phyloP scores from a whole-genome alignment of 2,113 vertebrate species.

The Cinclus cinclus region DNA sequence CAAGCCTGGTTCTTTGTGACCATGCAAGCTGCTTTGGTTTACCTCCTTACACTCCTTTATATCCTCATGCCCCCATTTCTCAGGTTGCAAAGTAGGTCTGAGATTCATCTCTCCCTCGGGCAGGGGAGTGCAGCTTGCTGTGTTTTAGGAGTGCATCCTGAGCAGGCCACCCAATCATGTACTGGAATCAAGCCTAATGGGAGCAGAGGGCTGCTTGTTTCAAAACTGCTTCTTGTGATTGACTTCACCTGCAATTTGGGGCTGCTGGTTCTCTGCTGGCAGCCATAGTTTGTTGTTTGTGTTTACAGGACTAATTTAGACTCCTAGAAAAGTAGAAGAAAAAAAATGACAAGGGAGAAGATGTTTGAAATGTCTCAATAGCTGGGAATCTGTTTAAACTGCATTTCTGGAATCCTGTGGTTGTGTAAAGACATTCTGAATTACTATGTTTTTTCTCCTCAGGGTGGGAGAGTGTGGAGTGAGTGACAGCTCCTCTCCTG shows the following conservation, averaged over 20 bases:
- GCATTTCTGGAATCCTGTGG: fast-evolving
- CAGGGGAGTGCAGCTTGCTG: neutral
- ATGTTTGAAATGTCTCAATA: neutral
- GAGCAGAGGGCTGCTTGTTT: neutral
- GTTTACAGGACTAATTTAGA: neutral
- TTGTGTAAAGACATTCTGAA: neutral
- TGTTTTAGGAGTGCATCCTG: fast-evolving
- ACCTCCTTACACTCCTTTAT: neutral
- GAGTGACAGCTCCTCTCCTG: neutral
- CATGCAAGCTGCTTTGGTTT: neutral
- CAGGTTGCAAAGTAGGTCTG: neutral
- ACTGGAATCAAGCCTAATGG: neutral
- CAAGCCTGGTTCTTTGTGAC: neutral
- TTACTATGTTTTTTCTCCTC: neutral
- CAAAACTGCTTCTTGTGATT: neutral
- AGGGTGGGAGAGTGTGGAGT: neutral
- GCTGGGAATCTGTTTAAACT: neutral
- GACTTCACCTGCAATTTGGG: neutral
- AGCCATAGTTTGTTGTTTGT: neutral
- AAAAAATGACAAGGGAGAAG: fast-evolving
- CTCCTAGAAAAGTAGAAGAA: neutral
- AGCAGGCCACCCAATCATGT: neutral
- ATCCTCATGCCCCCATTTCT: neutral
- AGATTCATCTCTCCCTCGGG: neutral
- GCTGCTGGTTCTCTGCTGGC: neutral